These are phyloP conservation scores for Isichthys henryi DNA, from an alignment of 2,113 vertebrate species.

Conservation along the genomic window DNA sequence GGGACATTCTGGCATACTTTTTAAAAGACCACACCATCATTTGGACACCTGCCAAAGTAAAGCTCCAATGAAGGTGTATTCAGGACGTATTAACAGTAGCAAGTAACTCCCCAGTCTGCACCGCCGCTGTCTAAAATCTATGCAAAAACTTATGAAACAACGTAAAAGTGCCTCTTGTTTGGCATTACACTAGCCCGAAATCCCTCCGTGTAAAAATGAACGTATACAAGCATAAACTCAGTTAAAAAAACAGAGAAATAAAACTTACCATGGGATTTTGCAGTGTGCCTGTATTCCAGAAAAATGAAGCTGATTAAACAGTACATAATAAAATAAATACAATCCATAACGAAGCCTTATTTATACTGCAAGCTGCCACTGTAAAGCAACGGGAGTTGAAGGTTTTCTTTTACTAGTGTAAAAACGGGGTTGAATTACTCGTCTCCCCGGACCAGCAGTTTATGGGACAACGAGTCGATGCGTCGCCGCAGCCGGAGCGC, in stretches of 20 bases:
- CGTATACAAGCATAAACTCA: neutral
- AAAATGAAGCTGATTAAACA: conserved; percentile 50
- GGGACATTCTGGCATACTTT: neutral
- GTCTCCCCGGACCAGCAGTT: conserved; percentile 33
- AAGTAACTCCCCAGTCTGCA: neutral
- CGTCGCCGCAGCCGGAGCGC: conserved; percentile 38
- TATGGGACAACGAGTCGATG: conserved; percentile 44
- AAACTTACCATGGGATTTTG: conserved; percentile 55
- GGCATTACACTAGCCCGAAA: neutral
- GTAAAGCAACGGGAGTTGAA: conserved; percentile 32
- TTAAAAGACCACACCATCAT: conserved; percentile 15
- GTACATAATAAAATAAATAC: conserved; percentile 57
- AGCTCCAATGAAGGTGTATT: conserved; percentile 9
- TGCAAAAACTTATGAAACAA: neutral
- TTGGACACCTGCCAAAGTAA: conserved; percentile 22
- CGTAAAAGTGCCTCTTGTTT: neutral
- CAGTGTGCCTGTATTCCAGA: conserved; percentile 52
- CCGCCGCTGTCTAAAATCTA: neutral
- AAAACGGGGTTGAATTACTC: conserved; percentile 36
- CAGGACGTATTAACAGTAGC: neutral
- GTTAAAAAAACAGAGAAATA: neutral
- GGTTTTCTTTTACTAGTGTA: conserved; percentile 41
- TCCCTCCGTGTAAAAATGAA: neutral
- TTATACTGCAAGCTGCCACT: conserved; percentile 41
- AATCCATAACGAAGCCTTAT: conserved; percentile 54